Evolutionary conservation across 2,797 vertebrate genomes (phyloP).

Genomic region (Mormyrus hasselquistii): DNA sequence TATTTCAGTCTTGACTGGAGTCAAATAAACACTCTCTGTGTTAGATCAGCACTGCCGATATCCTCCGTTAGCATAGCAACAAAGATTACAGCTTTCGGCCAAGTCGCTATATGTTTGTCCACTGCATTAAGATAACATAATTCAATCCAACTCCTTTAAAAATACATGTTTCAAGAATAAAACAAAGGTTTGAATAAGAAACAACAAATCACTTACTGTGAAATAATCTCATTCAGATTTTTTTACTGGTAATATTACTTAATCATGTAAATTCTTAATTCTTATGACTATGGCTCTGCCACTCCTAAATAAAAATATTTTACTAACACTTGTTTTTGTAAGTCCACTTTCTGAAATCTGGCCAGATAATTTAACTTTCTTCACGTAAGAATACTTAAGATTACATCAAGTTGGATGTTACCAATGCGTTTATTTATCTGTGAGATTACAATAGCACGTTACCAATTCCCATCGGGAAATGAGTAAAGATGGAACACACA

Average conservation of each 20-base stretch:
- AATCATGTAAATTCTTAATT: background rate
- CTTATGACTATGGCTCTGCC: background rate
- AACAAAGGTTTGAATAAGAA: background rate
- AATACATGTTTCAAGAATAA: background rate
- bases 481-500: background rate
- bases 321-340: background rate
- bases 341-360: background rate
- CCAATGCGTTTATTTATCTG: background rate
- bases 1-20: background rate
- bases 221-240: background rate
- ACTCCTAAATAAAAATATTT: background rate
- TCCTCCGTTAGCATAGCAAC: background rate
- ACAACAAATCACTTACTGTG: background rate
- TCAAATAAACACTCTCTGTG: constrained; percentile 1
- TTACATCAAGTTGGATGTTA: background rate
- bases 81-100: background rate
- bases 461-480: background rate
- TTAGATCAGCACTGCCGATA: background rate
- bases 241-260: background rate
- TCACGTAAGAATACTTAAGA: background rate
- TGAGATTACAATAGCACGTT: background rate
- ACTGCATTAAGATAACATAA: background rate
- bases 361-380: background rate
- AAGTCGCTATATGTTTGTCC: background rate
- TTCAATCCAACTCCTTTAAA: background rate